Percentiles rank a stretch among this genome's conserved stretches.
Conservation (phyloP, 2,888 invertebrate genomes). For the Callimorpha dominula region DNA sequence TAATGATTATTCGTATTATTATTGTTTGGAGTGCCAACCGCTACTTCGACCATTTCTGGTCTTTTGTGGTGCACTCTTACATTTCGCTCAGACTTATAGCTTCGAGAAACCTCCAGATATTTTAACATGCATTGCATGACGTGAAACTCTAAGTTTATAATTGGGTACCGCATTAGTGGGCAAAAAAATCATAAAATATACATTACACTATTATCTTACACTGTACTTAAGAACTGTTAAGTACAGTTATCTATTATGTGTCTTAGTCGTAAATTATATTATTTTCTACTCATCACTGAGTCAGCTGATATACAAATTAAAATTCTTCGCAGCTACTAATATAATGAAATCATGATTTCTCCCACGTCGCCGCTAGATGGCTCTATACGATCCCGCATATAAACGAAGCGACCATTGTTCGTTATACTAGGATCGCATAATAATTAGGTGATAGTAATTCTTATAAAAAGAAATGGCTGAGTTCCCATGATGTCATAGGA, state of each 20-base stretch:
- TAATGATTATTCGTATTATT: too few relatives aligned
- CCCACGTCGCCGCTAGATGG: constrained; percentile 59
- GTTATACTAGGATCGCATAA: constrained; percentile 60
- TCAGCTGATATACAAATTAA: constrained; percentile 25
- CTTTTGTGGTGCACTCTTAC: too few relatives aligned
- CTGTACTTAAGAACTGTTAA: neutral
- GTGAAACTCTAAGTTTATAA: too few relatives aligned
- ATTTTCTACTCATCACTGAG: constrained; percentile 2
- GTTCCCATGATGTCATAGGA: constrained; percentile 69
- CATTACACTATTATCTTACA: too few relatives aligned
- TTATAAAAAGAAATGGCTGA: constrained; percentile 54
- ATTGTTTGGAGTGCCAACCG: too few relatives aligned
- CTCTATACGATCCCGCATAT: constrained; percentile 59
- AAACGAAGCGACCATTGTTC: constrained; percentile 65
- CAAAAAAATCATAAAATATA: too few relatives aligned
- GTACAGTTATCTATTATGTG: neutral
- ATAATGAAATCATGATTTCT: constrained; percentile 61
- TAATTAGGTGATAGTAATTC: constrained; percentile 67
- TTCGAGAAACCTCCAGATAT: too few relatives aligned
- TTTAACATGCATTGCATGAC: too few relatives aligned
- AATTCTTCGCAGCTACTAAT: constrained; percentile 31
- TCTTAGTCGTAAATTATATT: neutral
- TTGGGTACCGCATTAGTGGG: too few relatives aligned
- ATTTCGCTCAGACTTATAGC: too few relatives aligned
- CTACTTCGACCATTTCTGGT: too few relatives aligned